Base-by-base conservation (phyloP, 2,888 invertebrate species). In the Xanthorhoe designata region DNA sequence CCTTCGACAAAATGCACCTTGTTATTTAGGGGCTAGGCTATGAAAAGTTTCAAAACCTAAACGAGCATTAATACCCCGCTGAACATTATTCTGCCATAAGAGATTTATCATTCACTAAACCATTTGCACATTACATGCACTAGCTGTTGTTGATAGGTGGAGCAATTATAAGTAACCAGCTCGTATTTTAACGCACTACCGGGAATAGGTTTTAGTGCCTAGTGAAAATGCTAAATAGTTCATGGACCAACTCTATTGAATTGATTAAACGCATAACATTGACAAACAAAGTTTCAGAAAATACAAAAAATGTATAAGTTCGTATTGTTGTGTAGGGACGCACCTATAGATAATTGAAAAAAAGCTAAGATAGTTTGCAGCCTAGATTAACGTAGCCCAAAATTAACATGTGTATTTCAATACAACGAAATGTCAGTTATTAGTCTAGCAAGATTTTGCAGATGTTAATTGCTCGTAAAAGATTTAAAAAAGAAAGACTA, bases 91-190 rank as follows among this genome's bases (percentile, higher is more conserved):
- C 17, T 9, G 9, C 18, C 0, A 42, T 15, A 19, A 24, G 15
- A 51, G n/a, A 15, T 51, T 49, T 19, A 8, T 49, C 18, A 19
- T 49, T 55, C 35, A 35, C 9, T 61, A 49, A 61, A 61, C 61
- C 49, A 35, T 54, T 55, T 49, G 13, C 7, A 42, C n/a, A 13
- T n/a, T 29, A 51, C 53, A 54, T 54, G 47, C 13, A 59, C 51
- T 59, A 42, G 61, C 32, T 53, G 49, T 6, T 38, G 38, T 42
- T 61, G 61, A 61, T 55, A 55, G 19, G 61, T 61, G 24, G 19
- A 38, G 35, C 38, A 55, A 61, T 50, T 54, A 54, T 54, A 55
- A 24, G 18, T 51, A 32, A 35, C 35, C 51, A 42, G 51, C 47
- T 53, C 42, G 60, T 53, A 61, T 52, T 19, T 52, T 42, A 50